phyloP scores from a whole-genome alignment of 2,888 invertebrate species.

The Cephus spinipes region DNA sequence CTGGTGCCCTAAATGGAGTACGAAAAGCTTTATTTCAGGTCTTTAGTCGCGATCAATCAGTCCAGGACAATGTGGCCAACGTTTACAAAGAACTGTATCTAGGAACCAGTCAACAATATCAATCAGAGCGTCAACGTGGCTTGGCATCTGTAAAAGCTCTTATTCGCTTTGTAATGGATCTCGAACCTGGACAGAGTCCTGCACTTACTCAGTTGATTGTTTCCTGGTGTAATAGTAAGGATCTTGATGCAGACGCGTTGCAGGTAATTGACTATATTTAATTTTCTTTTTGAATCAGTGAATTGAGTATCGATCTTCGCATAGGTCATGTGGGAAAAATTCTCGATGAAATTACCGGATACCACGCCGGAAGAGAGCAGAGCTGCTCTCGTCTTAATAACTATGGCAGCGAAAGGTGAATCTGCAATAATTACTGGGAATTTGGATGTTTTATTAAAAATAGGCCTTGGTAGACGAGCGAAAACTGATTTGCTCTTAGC shows the following conservation, averaged over 20 bases:
- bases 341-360: constrained; percentile 78
- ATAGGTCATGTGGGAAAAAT: constrained; percentile 87
- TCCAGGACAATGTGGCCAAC: constrained; percentile 53
- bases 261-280: constrained; percentile 39
- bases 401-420: constrained; percentile 79
- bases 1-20: constrained; percentile 75
- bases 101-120: constrained; percentile 31
- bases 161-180: constrained; percentile 48
- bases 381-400: constrained; percentile 80
- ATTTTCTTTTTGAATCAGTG: constrained; percentile 1
- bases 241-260: constrained; percentile 49
- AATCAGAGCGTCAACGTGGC: constrained; percentile 48
- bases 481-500: constrained; percentile 70
- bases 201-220: constrained; percentile 51
- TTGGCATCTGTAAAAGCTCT: constrained; percentile 46
- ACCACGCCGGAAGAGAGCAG: constrained; percentile 79
- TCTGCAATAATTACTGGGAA: constrained; percentile 76
- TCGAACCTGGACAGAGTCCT: constrained; percentile 55
- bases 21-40: constrained; percentile 58
- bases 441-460: constrained; percentile 77
- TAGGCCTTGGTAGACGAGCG: constrained; percentile 74
- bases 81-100: constrained; percentile 59
- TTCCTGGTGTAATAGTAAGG: constrained; percentile 50
- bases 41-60: constrained; percentile 57
- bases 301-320: background rate